Percentiles rank a stretch among this genome's conserved stretches.
Conservation (phyloP, 2,797 vertebrate genomes). For the Tokudaia muenninki region DNA sequence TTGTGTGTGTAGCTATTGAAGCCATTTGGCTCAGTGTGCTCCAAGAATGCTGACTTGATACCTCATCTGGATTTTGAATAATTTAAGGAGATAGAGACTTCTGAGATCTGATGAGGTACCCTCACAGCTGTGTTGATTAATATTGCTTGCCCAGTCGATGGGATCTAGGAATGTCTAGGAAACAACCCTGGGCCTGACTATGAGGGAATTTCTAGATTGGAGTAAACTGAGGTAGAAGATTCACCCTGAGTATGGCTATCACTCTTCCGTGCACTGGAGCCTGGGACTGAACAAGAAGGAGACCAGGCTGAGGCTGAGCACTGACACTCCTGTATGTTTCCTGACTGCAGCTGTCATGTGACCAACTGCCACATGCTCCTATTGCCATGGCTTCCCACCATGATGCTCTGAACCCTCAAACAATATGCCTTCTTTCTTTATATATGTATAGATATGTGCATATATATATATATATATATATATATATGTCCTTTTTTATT, state of each 20-base stretch:
- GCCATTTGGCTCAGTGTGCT: slow-evolving; percentile 25
- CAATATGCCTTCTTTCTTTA: neutral
- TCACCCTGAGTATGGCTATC: neutral
- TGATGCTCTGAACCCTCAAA: neutral
- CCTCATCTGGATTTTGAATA: slow-evolving; percentile 23
- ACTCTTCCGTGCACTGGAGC: neutral
- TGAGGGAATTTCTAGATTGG: neutral
- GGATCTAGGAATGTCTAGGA: neutral
- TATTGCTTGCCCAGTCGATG: neutral
- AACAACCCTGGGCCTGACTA: neutral
- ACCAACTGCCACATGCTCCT: neutral
- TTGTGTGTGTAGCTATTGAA: slow-evolving; percentile 47
- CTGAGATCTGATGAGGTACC: slow-evolving; percentile 30
- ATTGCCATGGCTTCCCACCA: neutral
- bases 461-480: no score
- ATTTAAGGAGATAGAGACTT: slow-evolving; percentile 18
- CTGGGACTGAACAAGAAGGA: neutral
- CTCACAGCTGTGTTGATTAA: neutral
- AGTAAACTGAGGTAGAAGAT: neutral
- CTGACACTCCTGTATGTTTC: neutral
- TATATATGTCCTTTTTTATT: no score
- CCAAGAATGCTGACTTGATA: slow-evolving; percentile 49
- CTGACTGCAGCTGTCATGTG: neutral
- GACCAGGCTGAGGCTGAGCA: neutral
- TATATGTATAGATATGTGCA: no score